Evolutionary conservation across 1,140 invertebrate genomes (phyloP).

Genomic region (Dendrolimus kikuchii): DNA sequence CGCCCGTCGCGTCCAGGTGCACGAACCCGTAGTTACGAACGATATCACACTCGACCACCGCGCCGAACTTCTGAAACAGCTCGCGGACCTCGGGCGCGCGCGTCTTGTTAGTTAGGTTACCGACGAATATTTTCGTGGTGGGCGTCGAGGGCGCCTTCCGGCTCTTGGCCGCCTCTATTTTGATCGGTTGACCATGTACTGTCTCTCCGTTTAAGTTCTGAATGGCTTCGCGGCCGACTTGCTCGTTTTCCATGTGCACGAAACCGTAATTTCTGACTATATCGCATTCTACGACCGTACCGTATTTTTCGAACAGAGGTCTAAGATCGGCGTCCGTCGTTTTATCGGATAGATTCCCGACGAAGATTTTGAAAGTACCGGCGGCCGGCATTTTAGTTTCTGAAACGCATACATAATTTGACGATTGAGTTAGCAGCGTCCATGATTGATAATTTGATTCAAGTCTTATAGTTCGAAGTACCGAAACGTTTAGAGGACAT

Average conservation of each 20-base stretch:
- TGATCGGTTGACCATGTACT: conserved; percentile 90
- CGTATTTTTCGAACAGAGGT: conserved; percentile 94
- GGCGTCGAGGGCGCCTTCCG: conserved; percentile 87
- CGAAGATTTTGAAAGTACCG: conserved; percentile 95
- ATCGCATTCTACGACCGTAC: conserved; percentile 96
- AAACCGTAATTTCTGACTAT: conserved; percentile 98
- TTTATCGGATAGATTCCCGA: conserved; percentile 94
- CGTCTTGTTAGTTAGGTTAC: conserved; percentile 91
- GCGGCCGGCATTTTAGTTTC: conserved; percentile 85
- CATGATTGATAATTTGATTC: conserved; percentile 31
- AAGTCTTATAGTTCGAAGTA: conserved; percentile 8
- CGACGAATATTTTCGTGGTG: conserved; percentile 92
- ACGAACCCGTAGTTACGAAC: conserved; percentile 94
- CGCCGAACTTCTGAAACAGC: conserved; percentile 90
- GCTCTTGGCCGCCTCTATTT: conserved; percentile 92
- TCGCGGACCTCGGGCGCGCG: conserved; percentile 89
- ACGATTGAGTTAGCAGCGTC: conserved; percentile 67
- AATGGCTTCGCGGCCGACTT: conserved; percentile 92
- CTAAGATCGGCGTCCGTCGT: conserved; percentile 88
- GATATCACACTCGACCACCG: conserved; percentile 92
- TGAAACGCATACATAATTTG: conserved; percentile 70
- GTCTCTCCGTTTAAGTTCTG: conserved; percentile 91
- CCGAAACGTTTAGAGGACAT: conserved; percentile 15
- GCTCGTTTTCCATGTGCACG: conserved; percentile 96
- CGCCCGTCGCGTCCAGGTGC: conserved; percentile 86